A percentile compares a stretch with the other conserved stretches of the same genome.
phyloP scores from a whole-genome alignment of 2,113 vertebrate genomes.

The Catharus minimus region DNA sequence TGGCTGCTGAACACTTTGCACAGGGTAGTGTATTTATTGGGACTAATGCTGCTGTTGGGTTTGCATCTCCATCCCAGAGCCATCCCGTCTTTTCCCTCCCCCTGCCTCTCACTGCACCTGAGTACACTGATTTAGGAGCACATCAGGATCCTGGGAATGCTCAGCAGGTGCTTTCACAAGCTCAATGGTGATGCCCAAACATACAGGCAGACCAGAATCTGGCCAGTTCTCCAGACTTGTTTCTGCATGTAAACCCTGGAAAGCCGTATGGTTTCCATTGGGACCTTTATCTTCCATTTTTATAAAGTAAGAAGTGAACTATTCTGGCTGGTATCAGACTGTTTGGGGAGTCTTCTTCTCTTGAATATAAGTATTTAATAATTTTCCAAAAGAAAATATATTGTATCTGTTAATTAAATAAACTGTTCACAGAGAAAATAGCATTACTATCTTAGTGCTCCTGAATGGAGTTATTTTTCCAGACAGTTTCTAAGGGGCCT shows the following conservation, averaged over 20 bases:
- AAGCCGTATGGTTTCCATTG: not conserved
- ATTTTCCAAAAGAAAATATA: conserved; percentile 46
- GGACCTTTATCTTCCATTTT: conserved; percentile 2
- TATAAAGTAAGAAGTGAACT: not conserved
- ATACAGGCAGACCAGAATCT: not conserved
- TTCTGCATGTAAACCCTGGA: not conserved
- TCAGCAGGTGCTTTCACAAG: not conserved
- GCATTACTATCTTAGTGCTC: conserved; percentile 18
- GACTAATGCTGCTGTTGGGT: not conserved
- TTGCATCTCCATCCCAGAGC: not conserved
- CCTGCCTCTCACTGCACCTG: not conserved
- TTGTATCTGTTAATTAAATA: conserved; percentile 39
- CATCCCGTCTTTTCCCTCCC: not conserved
- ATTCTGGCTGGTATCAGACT: not conserved
- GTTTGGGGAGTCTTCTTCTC: conserved; percentile 3
- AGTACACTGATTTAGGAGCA: not conserved
- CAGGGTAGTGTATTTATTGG: not conserved
- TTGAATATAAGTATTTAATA: conserved; percentile 40
- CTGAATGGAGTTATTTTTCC: not conserved
- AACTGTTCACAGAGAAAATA: conserved; percentile 21
- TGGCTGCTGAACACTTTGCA: not conserved
- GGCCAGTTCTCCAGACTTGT: not conserved
- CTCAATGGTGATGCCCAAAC: not conserved
- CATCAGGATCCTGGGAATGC: not conserved
- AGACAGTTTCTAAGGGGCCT: not conserved